Conservation (phyloP, 2,888 invertebrate species). For the Cactoblastis cactorum region DNA sequence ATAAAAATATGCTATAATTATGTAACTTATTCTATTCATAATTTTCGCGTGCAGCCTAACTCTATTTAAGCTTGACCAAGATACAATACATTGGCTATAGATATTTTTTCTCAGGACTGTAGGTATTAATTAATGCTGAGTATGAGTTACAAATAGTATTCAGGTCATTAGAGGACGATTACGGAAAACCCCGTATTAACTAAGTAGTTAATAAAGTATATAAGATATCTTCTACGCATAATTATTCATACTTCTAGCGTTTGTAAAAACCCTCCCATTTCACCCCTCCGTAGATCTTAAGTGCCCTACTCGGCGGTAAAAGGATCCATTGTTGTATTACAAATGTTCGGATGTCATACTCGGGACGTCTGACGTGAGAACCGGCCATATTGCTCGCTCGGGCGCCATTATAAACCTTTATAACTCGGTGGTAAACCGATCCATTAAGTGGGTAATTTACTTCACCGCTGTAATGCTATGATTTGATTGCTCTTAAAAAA, state of each 20-base stretch:
- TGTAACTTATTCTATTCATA: too few relatives aligned
- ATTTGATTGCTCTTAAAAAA: neutral
- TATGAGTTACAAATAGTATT: too few relatives aligned
- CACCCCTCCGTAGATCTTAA: conserved; percentile 47
- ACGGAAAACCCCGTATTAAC: too few relatives aligned
- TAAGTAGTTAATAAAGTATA: too few relatives aligned
- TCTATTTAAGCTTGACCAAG: too few relatives aligned
- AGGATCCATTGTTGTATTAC: conserved; percentile 71
- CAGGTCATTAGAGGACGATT: too few relatives aligned
- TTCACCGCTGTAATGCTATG: neutral
- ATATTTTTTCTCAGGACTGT: too few relatives aligned
- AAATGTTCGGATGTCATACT: conserved; percentile 70
- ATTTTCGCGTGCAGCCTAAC: too few relatives aligned
- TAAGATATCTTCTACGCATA: neutral
- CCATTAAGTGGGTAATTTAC: neutral
- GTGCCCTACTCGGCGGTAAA: conserved; percentile 48
- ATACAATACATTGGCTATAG: too few relatives aligned
- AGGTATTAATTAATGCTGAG: too few relatives aligned
- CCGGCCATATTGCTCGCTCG: conserved; percentile 46
- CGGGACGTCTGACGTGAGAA: conserved; percentile 71
- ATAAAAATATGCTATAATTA: too few relatives aligned
- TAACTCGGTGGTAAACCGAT: conserved; percentile 4
- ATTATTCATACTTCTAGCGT: neutral
- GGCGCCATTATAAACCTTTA: conserved; percentile 7
- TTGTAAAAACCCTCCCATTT: conserved; percentile 20